These are phyloP conservation scores for Bergia sp. DNA, from an alignment of 92 coral and sea anemone genomes.

Conservation along the genomic window DNA sequence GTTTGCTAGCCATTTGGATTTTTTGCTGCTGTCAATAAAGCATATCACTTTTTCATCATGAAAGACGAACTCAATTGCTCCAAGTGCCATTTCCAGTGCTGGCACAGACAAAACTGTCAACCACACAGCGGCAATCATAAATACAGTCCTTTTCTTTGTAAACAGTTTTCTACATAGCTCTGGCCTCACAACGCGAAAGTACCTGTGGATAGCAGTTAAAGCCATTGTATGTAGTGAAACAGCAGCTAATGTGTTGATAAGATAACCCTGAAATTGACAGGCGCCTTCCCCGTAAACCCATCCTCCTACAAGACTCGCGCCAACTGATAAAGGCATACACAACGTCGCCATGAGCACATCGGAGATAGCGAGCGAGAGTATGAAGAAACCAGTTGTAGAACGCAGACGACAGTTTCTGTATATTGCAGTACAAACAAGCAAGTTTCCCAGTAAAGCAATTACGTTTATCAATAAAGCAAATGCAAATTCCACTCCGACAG, in stretches of 20 bases:
- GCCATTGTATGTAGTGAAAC: conserved; percentile 36
- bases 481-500: background rate
- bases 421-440: conserved; percentile 38
- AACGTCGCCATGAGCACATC: conserved; percentile 38
- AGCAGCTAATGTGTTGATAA: conserved; percentile 31
- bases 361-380: conserved; percentile 36
- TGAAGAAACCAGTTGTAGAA: conserved; percentile 31
- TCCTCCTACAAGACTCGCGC: conserved; percentile 8
- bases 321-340: conserved; percentile 37
- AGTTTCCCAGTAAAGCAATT: conserved; percentile 22
- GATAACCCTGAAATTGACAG: conserved; percentile 35
- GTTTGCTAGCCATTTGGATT: conserved; percentile 21
- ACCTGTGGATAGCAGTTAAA: conserved; percentile 38
- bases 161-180: conserved; percentile 22
- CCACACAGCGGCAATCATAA: conserved; percentile 25
- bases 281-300: conserved; percentile 27
- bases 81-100: conserved; percentile 29
- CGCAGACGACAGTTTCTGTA: conserved; percentile 38
- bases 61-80: conserved; percentile 22
- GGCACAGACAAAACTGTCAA: conserved; percentile 8
- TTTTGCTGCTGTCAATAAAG: background rate
- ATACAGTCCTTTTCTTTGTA: conserved; percentile 32
- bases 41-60: conserved; percentile 29
- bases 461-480: conserved; percentile 8
- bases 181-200: conserved; percentile 42